Evolutionary conservation across 2,797 vertebrate genomes (phyloP).

Genomic region (Poeciliopsis turneri): DNA sequence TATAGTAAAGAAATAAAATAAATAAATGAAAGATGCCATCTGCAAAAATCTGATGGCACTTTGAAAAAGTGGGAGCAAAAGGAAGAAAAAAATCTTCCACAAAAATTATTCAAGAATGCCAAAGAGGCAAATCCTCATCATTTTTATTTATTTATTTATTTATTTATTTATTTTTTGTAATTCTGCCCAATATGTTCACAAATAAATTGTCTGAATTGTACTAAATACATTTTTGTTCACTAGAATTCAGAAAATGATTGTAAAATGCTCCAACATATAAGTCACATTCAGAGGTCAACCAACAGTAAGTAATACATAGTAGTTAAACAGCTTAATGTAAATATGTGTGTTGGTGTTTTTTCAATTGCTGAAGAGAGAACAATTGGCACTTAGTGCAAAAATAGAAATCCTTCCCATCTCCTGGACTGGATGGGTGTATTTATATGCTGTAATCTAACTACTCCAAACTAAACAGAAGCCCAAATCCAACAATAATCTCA

Average conservation of each 20-base stretch:
- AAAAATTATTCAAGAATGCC: background rate
- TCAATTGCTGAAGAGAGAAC: background rate
- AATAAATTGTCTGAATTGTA: background rate
- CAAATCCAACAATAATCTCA: constrained; percentile 59
- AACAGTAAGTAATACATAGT: background rate
- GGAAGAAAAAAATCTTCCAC: background rate
- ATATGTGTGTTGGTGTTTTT: background rate
- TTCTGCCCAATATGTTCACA: background rate
- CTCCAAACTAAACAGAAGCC: constrained; percentile 70
- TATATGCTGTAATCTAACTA: constrained; percentile 67
- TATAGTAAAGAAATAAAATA: background rate
- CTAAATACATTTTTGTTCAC: background rate
- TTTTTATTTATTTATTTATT: too few species aligned
- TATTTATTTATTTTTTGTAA: background rate
- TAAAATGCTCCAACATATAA: background rate
- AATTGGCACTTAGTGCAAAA: background rate
- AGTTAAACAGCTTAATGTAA: background rate
- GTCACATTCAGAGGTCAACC: background rate
- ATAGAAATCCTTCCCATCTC: background rate
- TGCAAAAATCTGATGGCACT: background rate
- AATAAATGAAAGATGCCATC: background rate
- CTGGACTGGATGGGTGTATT: background rate
- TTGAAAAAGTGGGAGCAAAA: background rate
- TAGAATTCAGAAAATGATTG: background rate
- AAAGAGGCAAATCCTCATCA: background rate